These are phyloP conservation scores for Platypus cylindrus DNA, from an alignment of 2,888 invertebrate genomes.

Conservation along the genomic window DNA sequence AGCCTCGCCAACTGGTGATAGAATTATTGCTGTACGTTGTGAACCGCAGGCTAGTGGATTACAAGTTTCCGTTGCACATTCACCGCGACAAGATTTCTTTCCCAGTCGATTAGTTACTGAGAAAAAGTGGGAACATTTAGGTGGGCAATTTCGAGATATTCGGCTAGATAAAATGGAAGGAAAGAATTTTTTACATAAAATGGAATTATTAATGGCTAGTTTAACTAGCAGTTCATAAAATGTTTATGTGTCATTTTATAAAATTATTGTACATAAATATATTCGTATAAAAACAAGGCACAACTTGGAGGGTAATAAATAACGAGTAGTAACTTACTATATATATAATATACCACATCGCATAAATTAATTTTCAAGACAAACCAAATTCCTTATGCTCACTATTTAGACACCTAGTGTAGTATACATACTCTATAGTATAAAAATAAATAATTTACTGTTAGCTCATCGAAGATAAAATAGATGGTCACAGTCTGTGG, in stretches of 20 bases:
- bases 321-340: too few relatives aligned
- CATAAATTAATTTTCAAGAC: too few relatives aligned
- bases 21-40: conserved; percentile 81
- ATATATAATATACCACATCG: too few relatives aligned
- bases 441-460: too few relatives aligned
- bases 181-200: conserved; percentile 89
- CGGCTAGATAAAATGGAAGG: conserved; percentile 92
- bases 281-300: too few relatives aligned
- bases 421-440: too few relatives aligned
- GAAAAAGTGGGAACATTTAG: conserved; percentile 86
- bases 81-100: conserved; percentile 78
- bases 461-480: too few relatives aligned
- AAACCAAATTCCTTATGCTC: too few relatives aligned
- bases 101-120: conserved; percentile 79
- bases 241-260: neutral
- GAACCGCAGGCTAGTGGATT: conserved; percentile 72
- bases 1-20: conserved; percentile 76
- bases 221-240: conserved; percentile 57
- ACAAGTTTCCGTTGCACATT: conserved; percentile 80
- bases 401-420: too few relatives aligned
- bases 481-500: too few relatives aligned
- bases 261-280: too few relatives aligned
- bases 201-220: conserved; percentile 91
- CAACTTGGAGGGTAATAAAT: too few relatives aligned
- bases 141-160: conserved; percentile 84